Evolutionary conservation across 2,888 invertebrate genomes (phyloP).

Genomic region (Doris montereyensis): DNA sequence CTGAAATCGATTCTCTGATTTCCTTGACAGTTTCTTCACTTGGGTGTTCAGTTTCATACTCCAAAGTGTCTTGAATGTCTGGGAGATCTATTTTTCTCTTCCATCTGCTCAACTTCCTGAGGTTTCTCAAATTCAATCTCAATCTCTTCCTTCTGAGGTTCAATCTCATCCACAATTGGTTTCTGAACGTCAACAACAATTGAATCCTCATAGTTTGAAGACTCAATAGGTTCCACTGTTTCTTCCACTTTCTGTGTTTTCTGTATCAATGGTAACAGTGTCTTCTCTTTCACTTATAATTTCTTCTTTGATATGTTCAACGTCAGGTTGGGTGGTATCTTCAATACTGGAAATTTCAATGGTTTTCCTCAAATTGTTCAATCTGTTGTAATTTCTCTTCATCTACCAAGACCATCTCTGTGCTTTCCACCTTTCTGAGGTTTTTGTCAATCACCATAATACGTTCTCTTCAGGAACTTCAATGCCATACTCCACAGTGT

Average conservation of each 20-base stretch:
- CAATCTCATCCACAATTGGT: slow-evolving; percentile 34
- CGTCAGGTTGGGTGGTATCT: neutral
- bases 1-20: slow-evolving; percentile 43
- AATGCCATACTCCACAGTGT: too few species aligned
- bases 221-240: slow-evolving; percentile 33
- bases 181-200: slow-evolving; percentile 11
- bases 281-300: neutral
- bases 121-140: slow-evolving; percentile 26
- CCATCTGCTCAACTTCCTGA: slow-evolving; percentile 23
- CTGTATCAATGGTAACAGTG: slow-evolving; percentile 35
- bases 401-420: too few species aligned
- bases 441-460: too few species aligned
- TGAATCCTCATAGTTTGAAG: slow-evolving; percentile 13
- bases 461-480: too few species aligned
- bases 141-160: slow-evolving; percentile 33
- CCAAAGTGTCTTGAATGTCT: slow-evolving; percentile 12
- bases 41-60: slow-evolving; percentile 45
- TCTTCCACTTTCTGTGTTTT: slow-evolving; percentile 40
- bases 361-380: too few species aligned
- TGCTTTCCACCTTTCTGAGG: too few species aligned
- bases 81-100: slow-evolving; percentile 36
- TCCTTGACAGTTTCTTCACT: slow-evolving; percentile 45
- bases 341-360: slow-evolving; percentile 27
- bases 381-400: too few species aligned
- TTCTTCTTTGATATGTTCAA: neutral